phyloP scores from a whole-genome alignment of 2,797 vertebrate species.

The Triplophysa bombifrons region DNA sequence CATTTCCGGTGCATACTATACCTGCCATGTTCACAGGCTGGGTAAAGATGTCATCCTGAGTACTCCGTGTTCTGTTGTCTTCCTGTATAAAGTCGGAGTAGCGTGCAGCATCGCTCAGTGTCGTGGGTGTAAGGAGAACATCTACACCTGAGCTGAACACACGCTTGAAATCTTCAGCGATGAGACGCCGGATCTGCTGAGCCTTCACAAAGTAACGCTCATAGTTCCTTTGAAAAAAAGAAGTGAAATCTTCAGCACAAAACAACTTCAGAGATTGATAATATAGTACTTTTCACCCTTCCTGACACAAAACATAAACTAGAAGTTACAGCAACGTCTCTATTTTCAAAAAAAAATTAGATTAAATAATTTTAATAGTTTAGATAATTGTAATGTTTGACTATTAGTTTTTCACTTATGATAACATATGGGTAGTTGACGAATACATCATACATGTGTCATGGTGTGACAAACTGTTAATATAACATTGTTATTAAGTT shows the following conservation, averaged over 20 bases:
- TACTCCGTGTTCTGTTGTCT: constrained; percentile 92
- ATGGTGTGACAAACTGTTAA: too few species aligned
- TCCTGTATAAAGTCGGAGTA: constrained; percentile 86
- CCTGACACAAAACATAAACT: background rate
- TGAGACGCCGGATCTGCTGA: constrained; percentile 91
- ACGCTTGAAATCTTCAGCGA: constrained; percentile 83
- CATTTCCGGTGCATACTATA: constrained; percentile 57
- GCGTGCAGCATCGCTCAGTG: constrained; percentile 77
- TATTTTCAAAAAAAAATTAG: too few species aligned
- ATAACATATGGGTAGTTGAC: too few species aligned
- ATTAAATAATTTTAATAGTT: too few species aligned
- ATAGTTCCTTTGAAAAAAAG: constrained; percentile 82
- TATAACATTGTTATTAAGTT: too few species aligned
- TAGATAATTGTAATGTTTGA: too few species aligned
- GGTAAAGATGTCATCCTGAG: constrained; percentile 91
- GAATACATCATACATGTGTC: too few species aligned
- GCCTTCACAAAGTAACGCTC: constrained; percentile 91
- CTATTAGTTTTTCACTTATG: too few species aligned
- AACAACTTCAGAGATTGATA: background rate
- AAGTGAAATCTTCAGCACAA: background rate
- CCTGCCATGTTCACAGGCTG: constrained; percentile 95
- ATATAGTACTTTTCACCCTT: too few species aligned
- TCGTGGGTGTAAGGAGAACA: constrained; percentile 90
- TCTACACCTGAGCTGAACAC: constrained; percentile 87
- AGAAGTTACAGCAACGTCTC: too few species aligned